Evolutionary conservation across 2,113 vertebrate species (phyloP).

Genomic region (Pluvianellus socialis): DNA sequence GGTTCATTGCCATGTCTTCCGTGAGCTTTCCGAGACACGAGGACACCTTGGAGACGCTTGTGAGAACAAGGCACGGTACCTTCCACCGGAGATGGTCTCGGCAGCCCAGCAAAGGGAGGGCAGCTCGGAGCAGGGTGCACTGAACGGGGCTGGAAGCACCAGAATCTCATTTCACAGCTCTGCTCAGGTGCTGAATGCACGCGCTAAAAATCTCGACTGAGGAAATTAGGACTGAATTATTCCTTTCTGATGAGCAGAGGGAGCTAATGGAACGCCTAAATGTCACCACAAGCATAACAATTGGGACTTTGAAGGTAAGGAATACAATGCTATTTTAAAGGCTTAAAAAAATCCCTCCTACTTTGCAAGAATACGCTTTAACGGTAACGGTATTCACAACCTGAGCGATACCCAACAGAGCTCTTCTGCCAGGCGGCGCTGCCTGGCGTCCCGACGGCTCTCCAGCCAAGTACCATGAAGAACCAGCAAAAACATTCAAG

Average conservation of each 20-base stretch:
- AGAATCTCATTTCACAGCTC: neutral
- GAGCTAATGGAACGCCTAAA: neutral
- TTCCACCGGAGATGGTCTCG: neutral
- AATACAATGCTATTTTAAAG: neutral
- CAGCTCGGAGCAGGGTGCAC: neutral
- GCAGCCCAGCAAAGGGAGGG: too few relatives aligned
- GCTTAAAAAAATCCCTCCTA: neutral
- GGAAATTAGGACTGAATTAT: neutral
- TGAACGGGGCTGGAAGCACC: neutral
- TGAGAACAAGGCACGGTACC: neutral
- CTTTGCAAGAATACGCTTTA: neutral
- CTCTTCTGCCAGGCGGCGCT: neutral
- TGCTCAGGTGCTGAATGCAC: accelerated
- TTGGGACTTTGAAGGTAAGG: neutral
- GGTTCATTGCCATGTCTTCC: neutral
- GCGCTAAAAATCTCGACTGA: neutral
- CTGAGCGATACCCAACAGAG: neutral
- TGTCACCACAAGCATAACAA: neutral
- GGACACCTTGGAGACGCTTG: neutral
- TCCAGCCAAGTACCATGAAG: neutral
- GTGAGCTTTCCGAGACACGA: accelerated
- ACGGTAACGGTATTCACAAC: neutral
- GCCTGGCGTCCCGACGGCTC: neutral
- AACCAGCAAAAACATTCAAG: neutral
- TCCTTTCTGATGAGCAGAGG: neutral